phyloP scores from a whole-genome alignment of 92 coral and sea anemone genomes.

The Anthopleura xanthogrammica region DNA sequence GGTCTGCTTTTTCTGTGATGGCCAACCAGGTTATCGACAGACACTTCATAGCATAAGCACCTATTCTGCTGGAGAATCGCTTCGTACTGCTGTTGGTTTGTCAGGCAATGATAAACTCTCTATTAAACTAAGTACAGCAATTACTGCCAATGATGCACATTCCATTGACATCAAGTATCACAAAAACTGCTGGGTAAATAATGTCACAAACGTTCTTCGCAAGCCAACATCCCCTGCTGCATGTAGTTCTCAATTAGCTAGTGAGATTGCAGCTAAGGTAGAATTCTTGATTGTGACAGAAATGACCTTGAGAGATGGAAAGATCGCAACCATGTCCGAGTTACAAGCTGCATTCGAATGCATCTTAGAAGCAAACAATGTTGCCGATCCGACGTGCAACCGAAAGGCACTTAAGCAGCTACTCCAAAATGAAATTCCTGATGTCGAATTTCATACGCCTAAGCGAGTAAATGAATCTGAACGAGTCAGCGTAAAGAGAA shows the following conservation, averaged over 20 bases:
- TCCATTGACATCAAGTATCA: slow-evolving; percentile 31
- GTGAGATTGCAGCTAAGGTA: slow-evolving; percentile 57
- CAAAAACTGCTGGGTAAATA: slow-evolving; percentile 18
- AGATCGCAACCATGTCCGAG: slow-evolving; percentile 44
- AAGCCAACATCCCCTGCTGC: slow-evolving; percentile 36
- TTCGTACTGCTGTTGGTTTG: slow-evolving; percentile 5
- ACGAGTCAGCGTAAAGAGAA: slow-evolving; percentile 53
- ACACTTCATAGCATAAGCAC: slow-evolving; percentile 13
- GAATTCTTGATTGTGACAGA: slow-evolving; percentile 61
- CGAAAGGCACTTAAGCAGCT: slow-evolving; percentile 59
- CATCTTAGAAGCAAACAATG: slow-evolving; percentile 57
- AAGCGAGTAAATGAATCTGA: slow-evolving; percentile 66
- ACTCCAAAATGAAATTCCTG: slow-evolving; percentile 57
- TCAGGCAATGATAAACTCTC: slow-evolving; percentile 5
- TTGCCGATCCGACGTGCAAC: slow-evolving; percentile 31
- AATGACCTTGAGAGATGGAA: slow-evolving; percentile 40
- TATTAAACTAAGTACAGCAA: slow-evolving; percentile 7
- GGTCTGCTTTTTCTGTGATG: slow-evolving; percentile 31
- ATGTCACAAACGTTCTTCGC: slow-evolving; percentile 43
- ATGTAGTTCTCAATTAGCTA: slow-evolving; percentile 11
- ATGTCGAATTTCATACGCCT: slow-evolving; percentile 59
- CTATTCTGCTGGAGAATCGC: slow-evolving; percentile 21
- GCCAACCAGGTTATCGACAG: slow-evolving; percentile 10
- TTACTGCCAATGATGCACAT: slow-evolving; percentile 21
- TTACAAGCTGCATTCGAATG: slow-evolving; percentile 43